Evolutionary conservation across 2,113 vertebrate species (phyloP), one percentile per base, ranked within the genome.

Genomic region (Polyodon spathula): DNA sequence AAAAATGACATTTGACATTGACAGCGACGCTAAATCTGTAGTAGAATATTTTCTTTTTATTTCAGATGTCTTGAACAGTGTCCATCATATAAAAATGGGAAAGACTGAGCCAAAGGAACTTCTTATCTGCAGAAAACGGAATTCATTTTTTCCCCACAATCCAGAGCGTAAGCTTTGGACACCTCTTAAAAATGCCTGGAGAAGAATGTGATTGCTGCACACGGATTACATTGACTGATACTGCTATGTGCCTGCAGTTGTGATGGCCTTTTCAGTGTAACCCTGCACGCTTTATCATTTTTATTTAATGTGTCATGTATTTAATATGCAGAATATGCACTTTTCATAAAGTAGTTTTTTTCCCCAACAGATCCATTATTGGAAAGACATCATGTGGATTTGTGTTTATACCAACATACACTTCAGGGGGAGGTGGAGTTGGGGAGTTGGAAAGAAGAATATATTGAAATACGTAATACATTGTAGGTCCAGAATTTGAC

Each of bases 291-390:
- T 87, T 79, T 79, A 69, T 75, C 80, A 74, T 80, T 86, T 27
- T 89, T 91, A 82, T 92, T 92, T 92, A 87, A 88, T 89, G 88
- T 91, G 88, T 86, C 90, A 85, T 72, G 84, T 92, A 89, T 88
- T 89, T 89, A 88, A 89, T 86, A 85, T 88, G 84, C 86, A 82
- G 84, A 89, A 84, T 77, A 86, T 93, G 93, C 94, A 95, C 93
- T 96, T 93, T 92, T 75, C 70, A 60, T 46, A 63, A 55, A 63
- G 37, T 37, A 63, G 12, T 56, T 48, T 52, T 8, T 62, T 42
- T 12, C 38, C 37, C 9, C 8, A 76, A 70, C 61, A 62, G 62
- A 66, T 68, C 71, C 71, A 72, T 51, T 63, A 43, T 51, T 63
- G 72, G 81, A 74, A 74, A 71, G 78, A 72, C 62, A 67, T 73